phyloP scores from a whole-genome alignment of 2,113 vertebrate species.

The Sinocyclocheilus rhinocerous region DNA sequence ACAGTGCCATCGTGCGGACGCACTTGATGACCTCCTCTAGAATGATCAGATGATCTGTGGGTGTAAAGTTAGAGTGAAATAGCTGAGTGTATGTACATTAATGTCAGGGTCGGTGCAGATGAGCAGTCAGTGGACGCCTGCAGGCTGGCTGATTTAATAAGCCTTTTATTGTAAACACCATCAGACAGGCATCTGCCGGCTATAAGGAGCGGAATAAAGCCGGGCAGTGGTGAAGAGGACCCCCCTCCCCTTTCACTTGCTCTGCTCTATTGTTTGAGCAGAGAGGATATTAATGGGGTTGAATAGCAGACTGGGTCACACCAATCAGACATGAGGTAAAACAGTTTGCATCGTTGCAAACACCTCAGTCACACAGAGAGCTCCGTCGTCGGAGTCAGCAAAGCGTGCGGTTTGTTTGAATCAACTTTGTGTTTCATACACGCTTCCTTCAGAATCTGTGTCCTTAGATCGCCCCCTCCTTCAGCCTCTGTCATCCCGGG shows the following conservation, averaged over 20 bases:
- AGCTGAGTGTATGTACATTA: constrained; percentile 10
- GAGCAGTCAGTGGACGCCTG: constrained; percentile 6
- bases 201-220: constrained; percentile 39
- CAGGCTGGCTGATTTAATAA: constrained; percentile 48
- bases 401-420: not conserved
- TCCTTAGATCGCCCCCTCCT: not conserved
- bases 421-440: constrained; percentile 11
- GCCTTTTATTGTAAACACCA: constrained; percentile 51
- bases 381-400: not conserved
- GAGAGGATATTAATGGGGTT: constrained; percentile 8
- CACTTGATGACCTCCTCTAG: constrained; percentile 23
- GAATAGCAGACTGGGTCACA: constrained; percentile 29
- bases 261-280: constrained; percentile 23
- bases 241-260: not conserved
- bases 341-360: not conserved
- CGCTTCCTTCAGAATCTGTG: constrained; percentile 16
- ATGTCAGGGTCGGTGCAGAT: constrained; percentile 21
- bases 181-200: constrained; percentile 59
- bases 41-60: constrained; percentile 17
- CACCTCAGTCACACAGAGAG: not conserved
- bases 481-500: not conserved
- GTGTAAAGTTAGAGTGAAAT: not conserved
- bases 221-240: not conserved
- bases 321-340: constrained; percentile 1
- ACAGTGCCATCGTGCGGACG: constrained; percentile 23